Base-by-base conservation (phyloP, 1,140 invertebrate genomes). In the Lucilia sericata region DNA sequence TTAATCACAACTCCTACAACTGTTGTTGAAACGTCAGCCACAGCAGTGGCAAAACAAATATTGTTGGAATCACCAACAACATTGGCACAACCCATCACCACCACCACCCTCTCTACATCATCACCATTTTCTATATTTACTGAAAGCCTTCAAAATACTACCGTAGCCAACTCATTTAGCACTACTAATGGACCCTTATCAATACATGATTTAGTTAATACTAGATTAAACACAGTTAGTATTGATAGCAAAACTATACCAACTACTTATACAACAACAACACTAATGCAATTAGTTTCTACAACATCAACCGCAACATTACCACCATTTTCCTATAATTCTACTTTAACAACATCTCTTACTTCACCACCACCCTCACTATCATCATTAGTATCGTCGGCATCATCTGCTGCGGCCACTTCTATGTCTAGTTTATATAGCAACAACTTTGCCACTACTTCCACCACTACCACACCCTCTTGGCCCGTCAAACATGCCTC, bases 401-500 rank as follows among this genome's bases (percentile, higher is more conserved):
- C 25, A 10, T 17, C 42, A 82, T 19, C 51, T 10, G 9, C 25
- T 30, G 25, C 25, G 3, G 25, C n/a, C 17, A 30, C 65, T 8
- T 19, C 65, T n/a, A 9, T 70, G 21, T 7, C n/a, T 19, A 5
- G n/a, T 21, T 70, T 25, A 7, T 25, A 9, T 21, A 42, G 5
- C 42, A 42, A 10, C 42, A 42, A 7, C 10, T 42, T 42, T 10
- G 42, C 42, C 42, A 70, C 83, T 17, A 82, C 60, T 4, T 34
- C 70, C 14, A 30, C 84, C 0, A 30, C 74, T 0, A 21, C 78
- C 3, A 76, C 83, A 30, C 83, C 42, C 19, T 74, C 74, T 7
- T 98, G 97, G 97, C 97, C 97, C 0, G 93, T 96, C 10, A 98
- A 98, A 86, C 94, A 95, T 86, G 95, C 96, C 75, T 96, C 96